Percentiles rank a stretch among this genome's conserved stretches.
Evolutionary conservation across 2,888 invertebrate genomes (phyloP).

Genomic region (Apotomis turbidana): DNA sequence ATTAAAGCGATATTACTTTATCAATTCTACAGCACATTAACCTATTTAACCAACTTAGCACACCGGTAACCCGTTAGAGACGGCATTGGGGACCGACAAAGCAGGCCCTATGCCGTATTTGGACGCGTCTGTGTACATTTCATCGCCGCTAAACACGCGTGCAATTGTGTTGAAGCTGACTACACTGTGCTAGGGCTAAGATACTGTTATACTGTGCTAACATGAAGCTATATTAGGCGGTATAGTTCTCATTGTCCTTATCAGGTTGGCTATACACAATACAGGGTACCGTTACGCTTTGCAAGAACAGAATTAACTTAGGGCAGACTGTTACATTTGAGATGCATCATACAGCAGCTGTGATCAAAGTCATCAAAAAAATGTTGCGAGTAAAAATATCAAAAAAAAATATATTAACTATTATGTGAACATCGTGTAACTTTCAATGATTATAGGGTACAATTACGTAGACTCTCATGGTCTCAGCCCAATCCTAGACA

Average conservation of each 20-base stretch:
- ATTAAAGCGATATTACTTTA: background rate
- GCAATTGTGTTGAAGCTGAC: background rate
- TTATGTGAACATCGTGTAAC: no score
- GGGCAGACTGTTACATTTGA: no score
- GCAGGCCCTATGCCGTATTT: background rate
- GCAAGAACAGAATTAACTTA: no score
- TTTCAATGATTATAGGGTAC: no score
- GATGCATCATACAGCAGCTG: no score
- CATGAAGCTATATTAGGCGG: background rate
- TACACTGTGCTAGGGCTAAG: background rate
- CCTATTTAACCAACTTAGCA: background rate
- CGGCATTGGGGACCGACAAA: background rate
- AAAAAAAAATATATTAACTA: no score
- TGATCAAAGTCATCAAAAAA: no score
- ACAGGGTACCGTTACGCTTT: no score
- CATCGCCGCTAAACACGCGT: slow-evolving; percentile 16
- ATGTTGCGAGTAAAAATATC: no score
- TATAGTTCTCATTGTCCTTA: background rate
- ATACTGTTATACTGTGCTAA: background rate
- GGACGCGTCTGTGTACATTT: slow-evolving; percentile 14
- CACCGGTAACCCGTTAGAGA: background rate
- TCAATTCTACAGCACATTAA: background rate
- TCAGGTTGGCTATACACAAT: no score
- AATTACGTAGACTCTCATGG: no score
- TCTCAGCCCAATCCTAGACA: no score